phyloP scores from a whole-genome alignment of 2,113 vertebrate genomes.

The Chloroceryle aenea region DNA sequence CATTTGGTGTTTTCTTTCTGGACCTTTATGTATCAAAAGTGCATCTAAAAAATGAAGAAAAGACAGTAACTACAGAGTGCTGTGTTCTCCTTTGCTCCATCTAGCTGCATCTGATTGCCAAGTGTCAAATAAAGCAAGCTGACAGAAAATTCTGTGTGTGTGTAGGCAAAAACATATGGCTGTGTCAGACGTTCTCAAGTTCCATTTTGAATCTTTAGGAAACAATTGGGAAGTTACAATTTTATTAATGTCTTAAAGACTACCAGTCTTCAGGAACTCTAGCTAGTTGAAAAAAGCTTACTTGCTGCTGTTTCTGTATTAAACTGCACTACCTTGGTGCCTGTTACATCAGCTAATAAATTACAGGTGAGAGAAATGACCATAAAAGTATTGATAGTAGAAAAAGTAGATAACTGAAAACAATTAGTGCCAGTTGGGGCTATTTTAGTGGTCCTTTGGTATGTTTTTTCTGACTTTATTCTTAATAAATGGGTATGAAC shows the following conservation, averaged over 20 bases:
- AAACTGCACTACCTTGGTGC: not conserved
- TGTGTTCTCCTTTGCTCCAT: not conserved
- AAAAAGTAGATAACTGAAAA: too few species aligned
- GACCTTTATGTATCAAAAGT: not conserved
- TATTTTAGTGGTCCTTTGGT: not conserved
- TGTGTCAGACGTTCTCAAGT: not conserved
- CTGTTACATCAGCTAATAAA: not conserved
- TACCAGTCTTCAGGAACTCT: not conserved
- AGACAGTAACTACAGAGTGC: not conserved
- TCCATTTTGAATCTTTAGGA: not conserved
- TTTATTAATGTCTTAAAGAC: not conserved
- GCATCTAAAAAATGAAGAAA: not conserved
- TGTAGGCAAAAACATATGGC: not conserved
- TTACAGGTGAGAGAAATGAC: not conserved
- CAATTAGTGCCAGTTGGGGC: not conserved
- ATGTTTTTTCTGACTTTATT: not conserved
- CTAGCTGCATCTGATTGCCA: not conserved
- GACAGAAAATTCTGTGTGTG: not conserved
- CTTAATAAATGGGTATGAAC: not conserved
- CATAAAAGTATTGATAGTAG: not conserved
- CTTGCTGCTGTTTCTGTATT: not conserved
- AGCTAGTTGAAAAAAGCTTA: not conserved
- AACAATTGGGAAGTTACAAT: not conserved
- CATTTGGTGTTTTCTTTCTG: rapidly evolving
- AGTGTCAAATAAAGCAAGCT: not conserved